Evolutionary conservation across 92 coral and sea anemone genomes (phyloP), one percentile per base, ranked within the genome.

Genomic region (Isaurus tuberculatus): DNA sequence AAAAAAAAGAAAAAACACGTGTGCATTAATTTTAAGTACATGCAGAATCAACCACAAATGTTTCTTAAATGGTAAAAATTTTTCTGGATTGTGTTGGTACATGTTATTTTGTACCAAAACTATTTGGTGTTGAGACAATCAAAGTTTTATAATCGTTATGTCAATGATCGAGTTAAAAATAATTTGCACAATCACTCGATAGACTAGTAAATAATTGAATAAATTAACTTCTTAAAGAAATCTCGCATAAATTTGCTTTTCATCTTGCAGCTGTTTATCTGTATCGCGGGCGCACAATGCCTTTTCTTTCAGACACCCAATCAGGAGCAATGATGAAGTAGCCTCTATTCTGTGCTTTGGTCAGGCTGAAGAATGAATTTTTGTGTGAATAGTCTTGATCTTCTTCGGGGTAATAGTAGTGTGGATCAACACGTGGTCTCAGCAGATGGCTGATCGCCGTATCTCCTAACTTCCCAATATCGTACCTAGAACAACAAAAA

Each of bases 291-390:
- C 89, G 87, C 84, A 75, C 65, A n/a, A 93, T 80, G 3, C 92
- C 94, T 79, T 93, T 93, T 61, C 90, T 88, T 79, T 93, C 97
- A 14, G 97, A 93, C 42, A 93, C 97, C 97, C 97, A 93, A 66
- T 93, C 97, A 67, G 97, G 97, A 61, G 94, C 92, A 28, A 93
- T 91, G 2, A 93, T 91, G 60, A 93, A 93, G 75, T 91, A 93
- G 72, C 97, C 97, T 60, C 94, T 92, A 86, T 91, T 89, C 74
- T 89, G 82, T 48, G 97, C 80, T 68, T 49, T 93, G 57, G 97
- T 93, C 40, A 85, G 69, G 40, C 89, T 88, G 85, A 93, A 93
- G 91, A 93, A 93, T 30, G 97, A 91, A 73, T 93, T 93, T 22
- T 91, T 92, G 71, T 91, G 94, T 2, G 88, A 75, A 86, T 93